Conservation (phyloP, 2,113 vertebrate genomes). For the Actenoides hombroni region DNA sequence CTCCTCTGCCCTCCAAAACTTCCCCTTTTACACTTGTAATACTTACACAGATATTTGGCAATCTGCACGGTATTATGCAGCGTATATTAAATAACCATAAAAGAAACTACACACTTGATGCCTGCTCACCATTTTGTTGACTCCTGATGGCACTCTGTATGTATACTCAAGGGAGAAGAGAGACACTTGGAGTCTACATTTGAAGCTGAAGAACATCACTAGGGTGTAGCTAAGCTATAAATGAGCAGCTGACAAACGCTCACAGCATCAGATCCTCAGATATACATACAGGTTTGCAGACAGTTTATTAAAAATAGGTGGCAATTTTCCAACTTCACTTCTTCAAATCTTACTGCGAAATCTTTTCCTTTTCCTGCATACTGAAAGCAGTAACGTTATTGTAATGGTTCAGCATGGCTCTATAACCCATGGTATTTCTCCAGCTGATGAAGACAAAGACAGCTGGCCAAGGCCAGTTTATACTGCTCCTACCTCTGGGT, state of each 20-base stretch:
- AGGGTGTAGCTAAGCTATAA: background rate
- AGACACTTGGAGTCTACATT: background rate
- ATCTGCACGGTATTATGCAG: background rate
- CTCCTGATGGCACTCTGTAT: background rate
- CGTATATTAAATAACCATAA: conserved; percentile 8
- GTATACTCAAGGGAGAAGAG: background rate
- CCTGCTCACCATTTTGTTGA: conserved; percentile 4
- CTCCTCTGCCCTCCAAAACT: background rate
- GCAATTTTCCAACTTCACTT: background rate
- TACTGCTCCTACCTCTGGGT: rapidly evolving
- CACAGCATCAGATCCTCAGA: background rate
- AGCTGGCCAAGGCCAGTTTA: background rate
- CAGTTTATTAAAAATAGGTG: background rate
- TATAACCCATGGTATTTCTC: background rate
- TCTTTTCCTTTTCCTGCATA: background rate
- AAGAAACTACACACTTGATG: background rate
- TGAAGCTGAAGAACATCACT: background rate
- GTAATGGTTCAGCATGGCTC: background rate
- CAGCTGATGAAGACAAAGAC: background rate
- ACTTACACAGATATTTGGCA: background rate
- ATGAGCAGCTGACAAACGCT: background rate
- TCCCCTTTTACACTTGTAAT: background rate
- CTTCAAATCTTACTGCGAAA: background rate
- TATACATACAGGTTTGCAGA: background rate
- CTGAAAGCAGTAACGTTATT: background rate